A percentile compares a stretch with the other conserved stretches of the same genome.
Conservation (phyloP, 2,113 vertebrate species). For the Zosterops japonicus region DNA sequence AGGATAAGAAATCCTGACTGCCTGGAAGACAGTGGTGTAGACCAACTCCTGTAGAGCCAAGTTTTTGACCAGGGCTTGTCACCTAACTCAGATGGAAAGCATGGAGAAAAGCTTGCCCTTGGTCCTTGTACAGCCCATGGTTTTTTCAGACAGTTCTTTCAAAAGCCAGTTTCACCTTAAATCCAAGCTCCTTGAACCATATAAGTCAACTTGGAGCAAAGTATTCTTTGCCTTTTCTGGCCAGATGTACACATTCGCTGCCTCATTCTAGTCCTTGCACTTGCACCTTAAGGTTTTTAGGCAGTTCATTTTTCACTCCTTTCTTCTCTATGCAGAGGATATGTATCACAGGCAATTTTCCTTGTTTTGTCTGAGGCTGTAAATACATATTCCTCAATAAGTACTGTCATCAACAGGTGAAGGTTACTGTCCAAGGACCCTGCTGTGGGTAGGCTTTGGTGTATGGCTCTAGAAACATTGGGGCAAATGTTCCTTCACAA, state of each 20-base stretch:
- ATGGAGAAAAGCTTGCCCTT: background rate
- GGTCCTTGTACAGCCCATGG: background rate
- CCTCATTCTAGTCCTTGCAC: background rate
- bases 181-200: background rate
- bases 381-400: background rate
- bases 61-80: background rate
- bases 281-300: background rate
- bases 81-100: background rate
- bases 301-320: background rate
- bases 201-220: background rate
- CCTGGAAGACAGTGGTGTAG: background rate
- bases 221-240: background rate
- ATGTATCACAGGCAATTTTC: background rate
- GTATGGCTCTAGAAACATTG: background rate
- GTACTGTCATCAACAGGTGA: background rate
- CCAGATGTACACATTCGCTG: background rate
- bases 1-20: background rate
- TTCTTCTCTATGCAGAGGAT: background rate
- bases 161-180: background rate
- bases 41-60: fast-evolving
- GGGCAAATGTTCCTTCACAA: background rate
- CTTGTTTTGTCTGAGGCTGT: background rate
- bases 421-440: background rate
- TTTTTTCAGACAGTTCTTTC: background rate
- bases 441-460: background rate